A percentile compares a stretch with the other conserved stretches of the same genome.
phyloP scores from a whole-genome alignment of 2,888 invertebrate species.

The Chrysolina haemoptera region DNA sequence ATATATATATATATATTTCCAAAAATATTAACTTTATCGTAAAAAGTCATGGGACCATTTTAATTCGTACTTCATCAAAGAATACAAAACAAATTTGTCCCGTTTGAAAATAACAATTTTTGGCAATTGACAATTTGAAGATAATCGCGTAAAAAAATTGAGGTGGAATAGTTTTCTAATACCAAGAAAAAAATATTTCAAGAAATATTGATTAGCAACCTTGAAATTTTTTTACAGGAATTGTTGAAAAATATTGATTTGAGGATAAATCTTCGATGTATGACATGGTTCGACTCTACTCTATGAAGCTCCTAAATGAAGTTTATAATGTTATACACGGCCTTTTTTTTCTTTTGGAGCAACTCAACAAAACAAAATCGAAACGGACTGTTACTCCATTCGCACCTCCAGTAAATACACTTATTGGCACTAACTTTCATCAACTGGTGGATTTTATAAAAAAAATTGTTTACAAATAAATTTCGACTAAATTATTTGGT shows the following conservation, averaged over 20 bases:
- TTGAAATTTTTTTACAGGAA: slow-evolving; percentile 30
- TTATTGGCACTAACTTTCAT: slow-evolving; percentile 36
- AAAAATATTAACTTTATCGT: too few relatives aligned
- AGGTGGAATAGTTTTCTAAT: too few relatives aligned
- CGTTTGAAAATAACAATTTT: too few relatives aligned
- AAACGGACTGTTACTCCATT: slow-evolving; percentile 32
- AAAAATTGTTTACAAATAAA: neutral
- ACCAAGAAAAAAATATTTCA: too few relatives aligned
- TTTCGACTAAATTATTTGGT: slow-evolving; percentile 9
- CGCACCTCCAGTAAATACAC: slow-evolving; percentile 32
- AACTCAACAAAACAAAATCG: slow-evolving; percentile 26
- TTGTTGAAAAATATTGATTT: slow-evolving; percentile 48
- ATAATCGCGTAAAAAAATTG: too few relatives aligned
- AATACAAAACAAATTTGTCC: too few relatives aligned
- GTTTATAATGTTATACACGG: slow-evolving; percentile 51
- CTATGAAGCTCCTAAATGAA: slow-evolving; percentile 61
- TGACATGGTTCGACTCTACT: slow-evolving; percentile 66
- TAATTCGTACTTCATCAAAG: too few relatives aligned
- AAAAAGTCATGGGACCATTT: too few relatives aligned
- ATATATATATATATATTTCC: too few relatives aligned
- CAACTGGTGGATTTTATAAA: neutral
- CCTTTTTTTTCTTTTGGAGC: slow-evolving; percentile 50
- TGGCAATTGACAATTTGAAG: too few relatives aligned
- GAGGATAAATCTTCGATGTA: slow-evolving; percentile 64
- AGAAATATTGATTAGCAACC: slow-evolving; percentile 1